Percentiles rank a stretch among this genome's conserved stretches.
Conservation (phyloP, 2,113 vertebrate genomes). For the Alligator mississippiensis region DNA sequence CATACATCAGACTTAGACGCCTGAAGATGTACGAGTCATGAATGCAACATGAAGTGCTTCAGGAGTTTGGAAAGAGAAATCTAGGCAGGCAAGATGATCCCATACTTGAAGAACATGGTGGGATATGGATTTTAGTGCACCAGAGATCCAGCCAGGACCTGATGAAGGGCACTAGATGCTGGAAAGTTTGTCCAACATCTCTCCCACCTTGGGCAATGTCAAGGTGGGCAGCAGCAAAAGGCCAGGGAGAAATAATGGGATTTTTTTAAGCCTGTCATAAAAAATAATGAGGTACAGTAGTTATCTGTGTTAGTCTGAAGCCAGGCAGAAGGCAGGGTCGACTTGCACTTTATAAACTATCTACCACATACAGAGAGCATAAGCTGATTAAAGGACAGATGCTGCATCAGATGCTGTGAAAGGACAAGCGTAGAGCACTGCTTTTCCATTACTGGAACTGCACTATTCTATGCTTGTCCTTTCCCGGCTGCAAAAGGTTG, state of each 20-base stretch:
- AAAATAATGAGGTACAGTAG: background rate
- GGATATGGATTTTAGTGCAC: background rate
- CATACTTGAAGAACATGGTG: background rate
- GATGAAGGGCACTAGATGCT: slow-evolving; percentile 11
- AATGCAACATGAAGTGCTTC: background rate
- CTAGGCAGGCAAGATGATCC: background rate
- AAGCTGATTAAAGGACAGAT: too few relatives aligned
- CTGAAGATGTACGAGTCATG: background rate
- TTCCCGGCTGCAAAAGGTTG: background rate
- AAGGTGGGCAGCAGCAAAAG: slow-evolving; percentile 5
- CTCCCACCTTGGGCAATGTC: background rate
- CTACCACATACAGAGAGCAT: too few relatives aligned
- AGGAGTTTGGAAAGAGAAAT: background rate
- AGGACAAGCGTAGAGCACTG: too few relatives aligned
- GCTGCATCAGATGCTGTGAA: too few relatives aligned
- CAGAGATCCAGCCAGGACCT: background rate
- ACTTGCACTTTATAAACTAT: too few relatives aligned
- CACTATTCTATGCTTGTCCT: too few relatives aligned
- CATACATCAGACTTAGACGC: background rate
- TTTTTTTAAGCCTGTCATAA: slow-evolving; percentile 32
- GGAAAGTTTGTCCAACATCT: background rate
- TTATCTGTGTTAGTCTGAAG: too few relatives aligned
- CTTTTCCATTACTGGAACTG: too few relatives aligned
- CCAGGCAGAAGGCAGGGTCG: too few relatives aligned
- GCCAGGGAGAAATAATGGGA: slow-evolving; percentile 28